These are phyloP conservation scores for Coptodon bakossiorum DNA, from an alignment of 2,113 vertebrate genomes.

Conservation along the genomic window DNA sequence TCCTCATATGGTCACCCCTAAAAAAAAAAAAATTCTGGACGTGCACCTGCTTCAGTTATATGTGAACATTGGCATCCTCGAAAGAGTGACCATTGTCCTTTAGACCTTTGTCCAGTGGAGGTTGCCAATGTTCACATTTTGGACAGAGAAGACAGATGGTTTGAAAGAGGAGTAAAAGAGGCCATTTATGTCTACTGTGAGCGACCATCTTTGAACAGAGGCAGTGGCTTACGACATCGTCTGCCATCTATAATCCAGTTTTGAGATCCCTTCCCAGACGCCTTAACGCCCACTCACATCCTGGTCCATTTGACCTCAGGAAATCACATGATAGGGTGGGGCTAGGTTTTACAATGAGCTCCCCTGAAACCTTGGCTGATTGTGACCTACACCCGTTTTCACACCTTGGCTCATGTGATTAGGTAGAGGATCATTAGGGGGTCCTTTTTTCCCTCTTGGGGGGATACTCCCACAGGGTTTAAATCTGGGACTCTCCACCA, in stretches of 20 bases:
- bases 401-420: background rate
- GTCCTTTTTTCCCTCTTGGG: rapidly evolving
- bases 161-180: rapidly evolving
- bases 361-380: background rate
- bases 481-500: background rate
- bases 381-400: rapidly evolving
- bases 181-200: rapidly evolving
- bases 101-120: background rate
- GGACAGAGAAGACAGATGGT: rapidly evolving
- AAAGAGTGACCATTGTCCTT: background rate
- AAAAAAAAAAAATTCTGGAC: background rate
- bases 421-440: background rate
- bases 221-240: rapidly evolving
- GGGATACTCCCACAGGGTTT: rapidly evolving
- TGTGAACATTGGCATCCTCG: background rate
- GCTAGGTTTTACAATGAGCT: rapidly evolving
- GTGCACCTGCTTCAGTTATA: background rate
- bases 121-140: background rate
- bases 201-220: rapidly evolving
- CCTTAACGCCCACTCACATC: background rate
- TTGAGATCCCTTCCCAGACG: rapidly evolving
- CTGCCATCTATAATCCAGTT: background rate
- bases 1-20: background rate
- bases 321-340: rapidly evolving
- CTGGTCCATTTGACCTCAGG: background rate